These are phyloP conservation scores for Centroberyx gerrardi DNA, from an alignment of 2,797 vertebrate genomes.

Conservation along the genomic window DNA sequence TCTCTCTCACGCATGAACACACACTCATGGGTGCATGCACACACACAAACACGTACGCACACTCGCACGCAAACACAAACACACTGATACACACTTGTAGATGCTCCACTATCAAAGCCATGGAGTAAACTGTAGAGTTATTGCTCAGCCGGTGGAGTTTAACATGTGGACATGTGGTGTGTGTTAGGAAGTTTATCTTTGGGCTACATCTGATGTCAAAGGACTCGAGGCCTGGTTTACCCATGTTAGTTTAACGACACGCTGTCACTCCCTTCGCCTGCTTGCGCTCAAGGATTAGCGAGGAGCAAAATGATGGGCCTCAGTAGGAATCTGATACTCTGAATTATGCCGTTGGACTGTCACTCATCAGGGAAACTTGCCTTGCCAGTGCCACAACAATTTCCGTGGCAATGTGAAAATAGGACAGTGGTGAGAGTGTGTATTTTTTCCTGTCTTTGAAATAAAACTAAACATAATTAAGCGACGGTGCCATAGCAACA, in stretches of 20 bases:
- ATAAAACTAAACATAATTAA: too few relatives aligned
- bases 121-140: conserved; percentile 33
- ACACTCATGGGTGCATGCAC: neutral
- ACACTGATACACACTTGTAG: conserved; percentile 17
- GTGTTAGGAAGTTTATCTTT: conserved; percentile 69
- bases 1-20: neutral
- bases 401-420: neutral
- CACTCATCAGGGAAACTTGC: neutral
- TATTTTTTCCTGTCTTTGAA: too few relatives aligned
- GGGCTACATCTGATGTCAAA: conserved; percentile 54
- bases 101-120: conserved; percentile 22
- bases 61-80: conserved; percentile 16
- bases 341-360: neutral
- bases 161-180: conserved; percentile 60
- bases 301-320: conserved; percentile 32
- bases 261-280: conserved; percentile 27
- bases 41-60: conserved; percentile 8
- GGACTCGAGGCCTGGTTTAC: conserved; percentile 50
- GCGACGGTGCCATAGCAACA: too few relatives aligned
- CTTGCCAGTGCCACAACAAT: conserved; percentile 1
- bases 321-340: conserved; percentile 21
- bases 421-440: conserved; percentile 1
- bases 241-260: conserved; percentile 51
- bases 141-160: conserved; percentile 32
- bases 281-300: conserved; percentile 29